Base-by-base conservation (phyloP, 92 coral and sea anemone species). In the Bergia puertoricense region DNA sequence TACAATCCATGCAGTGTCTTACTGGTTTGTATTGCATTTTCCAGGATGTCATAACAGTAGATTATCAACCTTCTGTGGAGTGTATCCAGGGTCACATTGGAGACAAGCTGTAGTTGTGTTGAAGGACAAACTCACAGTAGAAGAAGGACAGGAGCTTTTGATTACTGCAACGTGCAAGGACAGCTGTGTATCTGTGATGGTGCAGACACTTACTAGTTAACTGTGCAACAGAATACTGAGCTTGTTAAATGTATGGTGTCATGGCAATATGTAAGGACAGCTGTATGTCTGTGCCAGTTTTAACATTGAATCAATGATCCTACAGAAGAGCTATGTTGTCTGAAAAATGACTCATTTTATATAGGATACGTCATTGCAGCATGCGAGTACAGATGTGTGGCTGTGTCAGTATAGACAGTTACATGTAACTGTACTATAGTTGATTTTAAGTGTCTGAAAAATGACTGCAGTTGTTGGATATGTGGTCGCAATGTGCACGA, bases 21-120 rank as follows among this genome's bases (percentile, higher is more conserved):
- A 97, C 87, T 97, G 99, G 99, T 95, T 95, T 73, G 44, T 22
- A 8, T 54, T 97, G 48, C 94, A 88, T 41, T 65, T 95, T 65
- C 92, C 88, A 80, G 78, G 77, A 14, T 81, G 85, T n/a, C 76
- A 80, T 59, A 54, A 77, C 22, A 85, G 46, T 40, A 85, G 80
- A 38, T 51, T 97, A 75, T 90, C 95, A 22, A 97, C 99, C 57
- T 90, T 88, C 74, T 45, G 91, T 86, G 94, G 94, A 6, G 91
- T 90, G 1, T 93, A 96, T n/a, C 62, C 85, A 30, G 93, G 91
- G 69, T 95, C 96, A 65, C 98, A 95, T 46, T 97, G 98, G 94
- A 95, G 95, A 67, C 97, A 95, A 88, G 99, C 98, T n/a, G 96
- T 92, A 8, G 86, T 91, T 41, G 80, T 97, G 48, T 81, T 97